Evolutionary conservation across 1,140 invertebrate genomes (phyloP), one percentile per base, ranked within the genome.

Genomic region (Yoshiicerus persimilis): DNA sequence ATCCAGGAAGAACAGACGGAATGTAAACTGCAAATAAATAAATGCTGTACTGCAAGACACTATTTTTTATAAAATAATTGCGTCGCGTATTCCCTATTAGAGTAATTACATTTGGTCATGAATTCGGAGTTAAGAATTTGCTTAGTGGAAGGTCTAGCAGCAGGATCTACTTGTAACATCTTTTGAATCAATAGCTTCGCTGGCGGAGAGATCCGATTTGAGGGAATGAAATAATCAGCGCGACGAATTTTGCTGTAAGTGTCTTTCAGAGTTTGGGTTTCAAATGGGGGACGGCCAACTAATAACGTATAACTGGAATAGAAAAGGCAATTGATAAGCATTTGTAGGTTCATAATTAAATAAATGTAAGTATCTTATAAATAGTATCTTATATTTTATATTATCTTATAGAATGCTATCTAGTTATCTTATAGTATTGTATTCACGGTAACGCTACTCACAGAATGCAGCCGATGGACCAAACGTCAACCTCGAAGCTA

Each of bases 261-360:
- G 87, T 95, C 94, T 90, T 94, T 94, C 10, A 96, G 91, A 84
- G 93, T 93, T 13, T 92, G 92, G 0, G 95, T 95, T 91, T 96
- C 95, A 92, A 95, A 95, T 11, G 95, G 95, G n/a, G 95, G 95
- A 88, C 93, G 94, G 10, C 95, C 95, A 88, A 95, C 93, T 8
- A 95, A 91, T 62, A 95, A 90, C 32, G 95, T 95, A 91, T 94
- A 95, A 47, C 94, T 94, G 91, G n/a, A 32, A 27, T n/a, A 27
- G 9, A 25, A 27, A 47, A 11, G 10, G 5, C 20, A 86, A 86
- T 9, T 25, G 20, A 32, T 86, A 62, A 84, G 11, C n/a, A n/a
- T n/a, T n/a, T n/a, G n/a, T n/a, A n/a, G n/a, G n/a, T n/a, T n/a
- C n/a, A n/a, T n/a, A n/a, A n/a, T n/a, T n/a, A n/a, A n/a, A n/a